Conservation (phyloP, 1,140 invertebrate species). For the Acromyrmex echinatior region DNA sequence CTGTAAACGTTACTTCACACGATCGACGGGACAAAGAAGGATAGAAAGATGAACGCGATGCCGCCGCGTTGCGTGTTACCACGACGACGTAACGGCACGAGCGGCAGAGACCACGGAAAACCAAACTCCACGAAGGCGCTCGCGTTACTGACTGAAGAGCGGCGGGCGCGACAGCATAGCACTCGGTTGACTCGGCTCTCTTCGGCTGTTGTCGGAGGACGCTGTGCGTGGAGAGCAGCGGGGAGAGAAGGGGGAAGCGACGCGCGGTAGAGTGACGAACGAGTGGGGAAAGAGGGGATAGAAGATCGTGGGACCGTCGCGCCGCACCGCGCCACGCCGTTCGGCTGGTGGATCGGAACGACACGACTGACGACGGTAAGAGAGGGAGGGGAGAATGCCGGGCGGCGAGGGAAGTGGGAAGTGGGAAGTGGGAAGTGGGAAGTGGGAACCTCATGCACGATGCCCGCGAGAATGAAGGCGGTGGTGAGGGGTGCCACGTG, state of each 20-base stretch:
- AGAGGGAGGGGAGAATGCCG: constrained; percentile 24
- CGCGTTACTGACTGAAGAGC: constrained; percentile 82
- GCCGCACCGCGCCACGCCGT: too few relatives aligned
- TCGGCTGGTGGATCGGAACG: too few relatives aligned
- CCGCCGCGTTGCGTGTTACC: constrained; percentile 64
- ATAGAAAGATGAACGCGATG: constrained; percentile 39
- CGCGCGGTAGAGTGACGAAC: too few relatives aligned
- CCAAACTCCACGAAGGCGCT: constrained; percentile 79
- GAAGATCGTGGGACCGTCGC: too few relatives aligned
- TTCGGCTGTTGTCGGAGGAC: constrained; percentile 66
- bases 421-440: not conserved
- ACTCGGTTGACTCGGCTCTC: constrained; percentile 74
- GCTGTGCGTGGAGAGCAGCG: constrained; percentile 10
- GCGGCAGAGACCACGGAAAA: not conserved
- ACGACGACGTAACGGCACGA: constrained; percentile 25
- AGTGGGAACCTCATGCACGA: constrained; percentile 46
- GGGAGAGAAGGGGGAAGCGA: too few relatives aligned
- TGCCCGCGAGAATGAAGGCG: constrained; percentile 43
- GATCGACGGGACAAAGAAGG: constrained; percentile 9
- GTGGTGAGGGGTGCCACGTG: constrained; percentile 75
- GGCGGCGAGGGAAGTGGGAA: constrained; percentile 26
- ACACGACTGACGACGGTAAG: not conserved
- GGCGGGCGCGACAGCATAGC: constrained; percentile 76
- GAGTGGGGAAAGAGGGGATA: too few relatives aligned
- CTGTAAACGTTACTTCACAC: constrained; percentile 23